Base-by-base conservation (phyloP, 2,113 vertebrate species). In the Osmerus eperlanus region DNA sequence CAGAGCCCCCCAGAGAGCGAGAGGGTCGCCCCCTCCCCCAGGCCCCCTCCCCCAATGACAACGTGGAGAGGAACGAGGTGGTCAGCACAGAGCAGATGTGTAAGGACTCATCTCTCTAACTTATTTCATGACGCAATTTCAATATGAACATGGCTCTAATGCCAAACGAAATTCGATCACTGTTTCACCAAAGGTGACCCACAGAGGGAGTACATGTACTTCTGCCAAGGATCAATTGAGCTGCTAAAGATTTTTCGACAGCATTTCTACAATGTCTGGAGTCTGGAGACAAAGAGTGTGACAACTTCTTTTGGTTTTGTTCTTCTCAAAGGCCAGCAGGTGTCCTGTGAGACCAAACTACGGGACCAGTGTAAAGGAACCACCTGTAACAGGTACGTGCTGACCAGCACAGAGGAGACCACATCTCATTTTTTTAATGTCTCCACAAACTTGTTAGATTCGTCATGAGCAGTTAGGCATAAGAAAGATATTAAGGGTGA, bases 291-390 rank as follows among this genome's bases (percentile, higher is more conserved):
- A 55, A 3, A 3, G 53, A 55, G 54, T 47, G 41, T 65, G 28
- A 32, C 51, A 53, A 25, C 23, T 51, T 36, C 51, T 11, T 12
- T 67, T 59, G 25, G 4, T 60, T 72, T 70, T 69, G 12, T 71
- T 0, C 13, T 72, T 70, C 75, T 77, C 88, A 58, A 85, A 99
- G 97, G 93, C 85, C 97, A 99, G 86, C 94, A 97, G 84, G 92
- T 99, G 67, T 91, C 93, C n/a, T 99, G 97, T 90, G 95, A 98
- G 78, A 93, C 95, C 15, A 95, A 94, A 79, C 87, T 99, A 79
- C 93, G 97, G 81, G 97, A 99, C 86, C 93, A 90, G 61, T 99
- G 97, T 90, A 99, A 98, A 92, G 97, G 96, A 82, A 98, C 97
- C 56, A 96, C 97, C 51, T 99, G 97, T 69, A 99, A 99, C 89